These are phyloP conservation scores for Aphrocallistes beatrix DNA, from an alignment of 37 sponge, comb jelly and placozoan species.

Conservation along the genomic window DNA sequence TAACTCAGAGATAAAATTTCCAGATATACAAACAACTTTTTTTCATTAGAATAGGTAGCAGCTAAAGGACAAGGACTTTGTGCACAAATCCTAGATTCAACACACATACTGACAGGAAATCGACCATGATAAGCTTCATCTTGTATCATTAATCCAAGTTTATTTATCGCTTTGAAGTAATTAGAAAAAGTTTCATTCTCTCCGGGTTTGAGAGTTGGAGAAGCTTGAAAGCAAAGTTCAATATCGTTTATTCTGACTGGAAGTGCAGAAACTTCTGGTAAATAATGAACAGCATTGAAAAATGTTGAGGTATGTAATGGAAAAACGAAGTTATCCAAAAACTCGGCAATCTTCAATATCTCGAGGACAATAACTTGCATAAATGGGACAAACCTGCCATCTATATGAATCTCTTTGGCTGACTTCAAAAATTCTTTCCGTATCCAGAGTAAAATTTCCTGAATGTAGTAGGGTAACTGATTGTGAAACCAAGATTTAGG, in stretches of 20 bases:
- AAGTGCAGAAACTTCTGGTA: background rate
- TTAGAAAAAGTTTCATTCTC: background rate
- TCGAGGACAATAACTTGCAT: background rate
- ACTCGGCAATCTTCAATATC: background rate
- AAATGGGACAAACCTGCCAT: background rate
- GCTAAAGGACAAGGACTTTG: background rate
- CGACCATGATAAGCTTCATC: background rate
- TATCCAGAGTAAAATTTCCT: background rate
- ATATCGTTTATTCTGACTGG: background rate
- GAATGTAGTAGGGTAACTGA: background rate
- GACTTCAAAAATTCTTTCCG: background rate
- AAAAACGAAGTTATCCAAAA: background rate
- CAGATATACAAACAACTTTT: background rate
- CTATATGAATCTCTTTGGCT: background rate
- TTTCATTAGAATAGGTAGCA: background rate
- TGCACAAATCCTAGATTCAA: background rate
- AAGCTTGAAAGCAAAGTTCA: background rate
- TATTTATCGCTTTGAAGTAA: background rate
- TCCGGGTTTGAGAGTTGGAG: background rate
- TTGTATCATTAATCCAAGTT: background rate
- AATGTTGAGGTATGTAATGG: background rate
- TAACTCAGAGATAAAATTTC: background rate
- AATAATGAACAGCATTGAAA: background rate
- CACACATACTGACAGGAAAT: background rate
- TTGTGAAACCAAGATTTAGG: background rate